Evolutionary conservation across 2,113 vertebrate species (phyloP), one percentile per base, ranked within the genome.

Genomic region (Hystrix brachyura): DNA sequence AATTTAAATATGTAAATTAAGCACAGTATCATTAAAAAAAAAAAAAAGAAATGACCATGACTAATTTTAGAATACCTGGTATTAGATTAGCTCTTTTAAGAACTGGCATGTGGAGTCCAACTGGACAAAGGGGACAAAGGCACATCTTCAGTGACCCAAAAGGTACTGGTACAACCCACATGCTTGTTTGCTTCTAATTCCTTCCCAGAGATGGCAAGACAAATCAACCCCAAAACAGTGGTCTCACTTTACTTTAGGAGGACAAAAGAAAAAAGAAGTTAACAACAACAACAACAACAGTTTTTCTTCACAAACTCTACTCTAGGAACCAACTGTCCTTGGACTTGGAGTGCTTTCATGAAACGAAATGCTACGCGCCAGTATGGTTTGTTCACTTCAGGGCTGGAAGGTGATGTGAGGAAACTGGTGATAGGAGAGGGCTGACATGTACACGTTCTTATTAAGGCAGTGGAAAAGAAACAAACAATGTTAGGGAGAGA

Each of bases 391-490:
- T 69, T 84, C 95, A 62, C 65, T 59, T 94, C 4, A 57, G 51
- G 81, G 55, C 46, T 72, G 43, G 89, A 72, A 91, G 76, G 90
- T 59, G 80, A 71, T 55, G 55, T 25, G 87, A 78, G 48, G 78
- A 69, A 85, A 91, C 32, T 62, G 76, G 27, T 67, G 21, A 91
- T 14, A n/a, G 38, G 65, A 88, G 48, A 93, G 69, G 59, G 78
- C 23, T 46, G 48, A 88, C 51, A 86, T 25, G 51, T 12, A 32
- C 38, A 62, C 27, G 81, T 72, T 82, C 92, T 92, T 85, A 80
- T 87, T 38, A 96, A 92, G 59, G 23, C 43, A 69, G 62, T 87
- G 46, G 72, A 90, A 62, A 78, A 67, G 91, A 87, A 95, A 64
- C 13, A 81, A 86, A 65, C 57, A 53, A 21, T 48, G 29, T 43